These are phyloP conservation scores for Exocentrus adspersus DNA, from an alignment of 2,888 invertebrate species.

Conservation along the genomic window DNA sequence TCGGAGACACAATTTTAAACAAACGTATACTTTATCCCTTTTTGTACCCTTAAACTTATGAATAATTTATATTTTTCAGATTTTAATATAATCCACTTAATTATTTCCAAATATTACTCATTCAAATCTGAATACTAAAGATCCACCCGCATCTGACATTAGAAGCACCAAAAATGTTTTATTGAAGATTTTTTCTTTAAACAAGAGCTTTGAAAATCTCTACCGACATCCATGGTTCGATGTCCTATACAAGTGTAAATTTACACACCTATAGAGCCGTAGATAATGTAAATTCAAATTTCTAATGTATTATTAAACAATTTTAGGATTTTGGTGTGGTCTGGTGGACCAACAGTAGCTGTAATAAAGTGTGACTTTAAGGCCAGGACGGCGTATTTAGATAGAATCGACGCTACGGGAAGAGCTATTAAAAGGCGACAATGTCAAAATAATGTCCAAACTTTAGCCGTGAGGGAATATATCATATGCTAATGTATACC, in stretches of 20 bases:
- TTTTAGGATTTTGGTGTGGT: background rate
- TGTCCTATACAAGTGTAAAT: slow-evolving; percentile 1
- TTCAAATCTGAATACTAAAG: background rate
- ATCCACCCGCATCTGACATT: no score
- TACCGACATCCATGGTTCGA: background rate
- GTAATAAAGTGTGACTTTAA: slow-evolving; percentile 30
- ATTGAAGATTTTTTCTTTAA: no score
- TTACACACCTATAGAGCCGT: slow-evolving; percentile 4
- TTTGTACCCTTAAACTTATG: no score
- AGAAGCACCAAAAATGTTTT: no score
- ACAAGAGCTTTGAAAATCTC: no score
- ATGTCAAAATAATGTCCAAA: slow-evolving; percentile 39
- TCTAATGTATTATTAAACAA: slow-evolving; percentile 3
- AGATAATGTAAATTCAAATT: slow-evolving; percentile 10
- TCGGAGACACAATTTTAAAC: no score
- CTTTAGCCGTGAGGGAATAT: slow-evolving; percentile 36
- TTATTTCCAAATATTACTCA: background rate
- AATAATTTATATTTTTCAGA: no score
- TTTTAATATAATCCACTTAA: no score
- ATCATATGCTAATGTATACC: slow-evolving; percentile 43
- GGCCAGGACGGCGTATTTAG: slow-evolving; percentile 23
- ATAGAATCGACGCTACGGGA: slow-evolving; percentile 36
- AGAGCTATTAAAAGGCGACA: slow-evolving; percentile 41
- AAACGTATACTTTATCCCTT: no score
- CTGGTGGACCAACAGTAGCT: slow-evolving; percentile 23